These are phyloP conservation scores for Pristionchus arcanus DNA, from an alignment of 2,888 invertebrate genomes.

Conservation along the genomic window DNA sequence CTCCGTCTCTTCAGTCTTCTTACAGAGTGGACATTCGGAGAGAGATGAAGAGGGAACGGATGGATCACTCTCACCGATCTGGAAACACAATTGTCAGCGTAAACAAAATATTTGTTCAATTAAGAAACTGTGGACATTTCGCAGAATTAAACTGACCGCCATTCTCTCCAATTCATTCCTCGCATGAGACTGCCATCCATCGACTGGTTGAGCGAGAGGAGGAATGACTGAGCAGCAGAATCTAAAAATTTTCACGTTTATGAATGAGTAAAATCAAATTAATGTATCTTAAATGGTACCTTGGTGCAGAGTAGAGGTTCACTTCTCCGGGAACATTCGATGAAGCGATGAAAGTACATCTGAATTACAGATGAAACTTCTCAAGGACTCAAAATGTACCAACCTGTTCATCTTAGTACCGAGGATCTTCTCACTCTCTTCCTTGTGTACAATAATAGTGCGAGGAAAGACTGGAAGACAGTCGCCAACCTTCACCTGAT, in stretches of 20 bases:
- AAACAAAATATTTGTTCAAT: no score
- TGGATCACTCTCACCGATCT: neutral
- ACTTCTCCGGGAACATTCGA: neutral
- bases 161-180: neutral
- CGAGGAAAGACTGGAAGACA: slow-evolving; percentile 18
- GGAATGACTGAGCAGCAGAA: neutral
- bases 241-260: neutral
- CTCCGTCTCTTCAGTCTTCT: neutral
- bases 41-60: neutral
- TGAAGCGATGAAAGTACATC: slow-evolving; percentile 2
- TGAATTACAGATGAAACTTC: neutral
- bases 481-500: neutral
- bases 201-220: neutral
- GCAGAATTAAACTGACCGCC: neutral
- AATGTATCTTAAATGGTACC: neutral
- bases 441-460: neutral
- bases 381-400: neutral
- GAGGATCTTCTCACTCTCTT: neutral
- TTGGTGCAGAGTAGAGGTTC: neutral
- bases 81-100: no score
- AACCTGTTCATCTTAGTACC: slow-evolving; percentile 26
- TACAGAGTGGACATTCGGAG: neutral
- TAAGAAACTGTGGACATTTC: no score
- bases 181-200: slow-evolving; percentile 10
- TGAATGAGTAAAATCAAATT: neutral